Evolutionary conservation across 2,888 invertebrate genomes (phyloP), one percentile per base, ranked within the genome.

Genomic region (Nezara viridula): DNA sequence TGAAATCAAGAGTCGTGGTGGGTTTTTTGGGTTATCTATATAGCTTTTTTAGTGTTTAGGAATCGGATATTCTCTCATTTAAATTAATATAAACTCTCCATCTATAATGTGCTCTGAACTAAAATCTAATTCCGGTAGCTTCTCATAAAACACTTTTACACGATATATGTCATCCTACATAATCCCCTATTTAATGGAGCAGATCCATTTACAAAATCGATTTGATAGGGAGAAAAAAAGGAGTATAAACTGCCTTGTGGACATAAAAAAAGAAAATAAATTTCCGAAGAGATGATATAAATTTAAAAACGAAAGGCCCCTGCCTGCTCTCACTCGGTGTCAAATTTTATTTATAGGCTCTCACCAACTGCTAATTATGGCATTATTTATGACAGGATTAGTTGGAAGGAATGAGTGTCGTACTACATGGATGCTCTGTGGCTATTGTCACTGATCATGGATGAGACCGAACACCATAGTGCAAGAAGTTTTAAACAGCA

Each of bases 291-390:
- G 66, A 44, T 44, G 40, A 16, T n/a, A 81, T 81, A 81, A 81
- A 81, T 81, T 81, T 81, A 4, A 47, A 81, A 81, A 81, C 81
- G 81, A 81, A 81, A 81, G 81, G 81, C 44, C 44, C 24, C 12
- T 5, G 12, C n/a, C 81, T 81, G 81, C 81, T 81, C 81, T 81
- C 81, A 81, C 81, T 47, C 6, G n/a, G 81, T 44, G 81, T 81
- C 81, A 44, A 44, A 81, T 81, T 81, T 81, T 81, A 81, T 81
- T 81, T 81, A 81, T 81, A 44, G 81, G 81, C 81, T 44, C 81
- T 81, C 81, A 47, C 81, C 81, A n/a, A 44, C 24, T 47, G 6
- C 81, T 81, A 81, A 81, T 81, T 81, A 81, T 81, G 44, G 81
- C 12, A 47, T 81, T n/a, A 81, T 81, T 81, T 81, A 81, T 81